A percentile compares a stretch with the other conserved stretches of the same genome.
phyloP scores from a whole-genome alignment of 1,140 invertebrate species.

The Trinorchestia longiramus region DNA sequence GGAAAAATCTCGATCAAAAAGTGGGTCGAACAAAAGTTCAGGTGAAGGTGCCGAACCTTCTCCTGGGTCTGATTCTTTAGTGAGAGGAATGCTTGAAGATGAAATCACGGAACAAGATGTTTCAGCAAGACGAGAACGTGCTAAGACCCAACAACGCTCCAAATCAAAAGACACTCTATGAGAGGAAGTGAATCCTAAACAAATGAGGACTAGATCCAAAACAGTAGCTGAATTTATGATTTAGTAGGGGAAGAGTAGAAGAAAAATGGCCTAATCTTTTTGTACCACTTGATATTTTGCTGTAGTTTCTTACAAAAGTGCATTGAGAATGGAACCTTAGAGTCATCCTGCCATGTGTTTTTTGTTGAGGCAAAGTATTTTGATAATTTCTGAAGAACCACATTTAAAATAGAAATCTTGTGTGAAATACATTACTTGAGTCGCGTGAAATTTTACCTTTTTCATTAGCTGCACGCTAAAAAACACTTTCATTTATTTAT shows the following conservation, averaged over 20 bases:
- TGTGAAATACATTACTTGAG: neutral
- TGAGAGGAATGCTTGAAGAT: conserved; percentile 68
- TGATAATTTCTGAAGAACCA: neutral
- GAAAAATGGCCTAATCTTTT: neutral
- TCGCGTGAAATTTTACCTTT: neutral
- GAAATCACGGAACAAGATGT: conserved; percentile 69
- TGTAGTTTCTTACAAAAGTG: neutral
- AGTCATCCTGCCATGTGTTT: neutral
- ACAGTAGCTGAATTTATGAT: conserved; percentile 49
- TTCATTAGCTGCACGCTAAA: neutral
- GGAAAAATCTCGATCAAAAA: conserved; percentile 66
- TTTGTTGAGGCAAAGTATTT: neutral
- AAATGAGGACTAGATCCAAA: conserved; percentile 11
- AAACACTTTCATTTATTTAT: neutral
- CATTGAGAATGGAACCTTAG: neutral
- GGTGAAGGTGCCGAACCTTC: conserved; percentile 67
- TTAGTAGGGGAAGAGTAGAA: neutral
- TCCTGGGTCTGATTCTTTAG: conserved; percentile 67
- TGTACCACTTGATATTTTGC: neutral
- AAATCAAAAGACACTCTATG: conserved; percentile 64
- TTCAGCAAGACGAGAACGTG: conserved; percentile 56
- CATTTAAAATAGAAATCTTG: neutral
- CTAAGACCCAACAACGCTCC: conserved; percentile 52
- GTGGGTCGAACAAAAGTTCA: conserved; percentile 61
- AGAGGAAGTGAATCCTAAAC: conserved; percentile 44